These are phyloP conservation scores for Petrocephalus microphthalmus DNA, from an alignment of 2,113 vertebrate species.

Conservation along the genomic window DNA sequence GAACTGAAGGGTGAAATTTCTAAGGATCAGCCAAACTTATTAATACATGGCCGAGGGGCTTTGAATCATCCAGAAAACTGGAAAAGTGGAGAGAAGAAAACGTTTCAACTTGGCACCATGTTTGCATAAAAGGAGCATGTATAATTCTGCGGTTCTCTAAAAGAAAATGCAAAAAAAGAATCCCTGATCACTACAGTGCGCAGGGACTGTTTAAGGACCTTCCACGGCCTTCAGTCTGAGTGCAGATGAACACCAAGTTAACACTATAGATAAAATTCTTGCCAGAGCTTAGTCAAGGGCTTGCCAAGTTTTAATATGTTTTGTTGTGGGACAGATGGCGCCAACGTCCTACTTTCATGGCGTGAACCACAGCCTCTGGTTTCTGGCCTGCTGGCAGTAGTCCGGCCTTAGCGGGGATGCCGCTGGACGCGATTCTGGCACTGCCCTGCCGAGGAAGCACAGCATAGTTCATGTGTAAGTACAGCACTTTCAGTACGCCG, in stretches of 20 bases:
- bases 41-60: not conserved
- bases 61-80: not conserved
- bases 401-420: constrained; percentile 49
- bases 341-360: constrained; percentile 72
- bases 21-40: not conserved
- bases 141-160: not conserved
- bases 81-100: not conserved
- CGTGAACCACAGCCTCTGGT: constrained; percentile 82
- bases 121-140: not conserved
- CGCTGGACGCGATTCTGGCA: constrained; percentile 50
- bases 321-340: not conserved
- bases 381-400: constrained; percentile 71
- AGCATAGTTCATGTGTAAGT: not conserved
- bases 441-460: constrained; percentile 60
- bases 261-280: not conserved
- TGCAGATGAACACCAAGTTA: not conserved
- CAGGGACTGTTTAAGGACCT: not conserved
- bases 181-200: not conserved
- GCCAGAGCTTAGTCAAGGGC: not conserved
- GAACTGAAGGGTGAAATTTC: not conserved
- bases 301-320: not conserved
- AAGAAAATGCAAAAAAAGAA: not conserved
- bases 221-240: not conserved
- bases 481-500: not conserved
- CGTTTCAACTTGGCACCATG: not conserved